Conservation (phyloP, 2,888 invertebrate species). For the Ligdia adustata region DNA sequence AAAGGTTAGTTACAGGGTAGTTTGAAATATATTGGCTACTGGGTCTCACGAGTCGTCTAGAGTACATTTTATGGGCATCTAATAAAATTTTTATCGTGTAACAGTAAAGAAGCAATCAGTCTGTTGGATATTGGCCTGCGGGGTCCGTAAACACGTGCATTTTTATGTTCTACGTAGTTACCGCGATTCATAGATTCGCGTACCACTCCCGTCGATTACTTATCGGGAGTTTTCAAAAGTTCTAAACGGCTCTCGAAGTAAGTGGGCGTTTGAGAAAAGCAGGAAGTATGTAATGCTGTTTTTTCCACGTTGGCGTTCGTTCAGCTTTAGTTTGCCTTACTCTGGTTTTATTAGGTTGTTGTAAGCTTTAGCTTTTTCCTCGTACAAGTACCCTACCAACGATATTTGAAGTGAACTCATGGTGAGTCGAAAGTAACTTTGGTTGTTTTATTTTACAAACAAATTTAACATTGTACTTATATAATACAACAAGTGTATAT, state of each 20-base stretch:
- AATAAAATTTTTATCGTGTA: constrained; percentile 83
- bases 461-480: too few species aligned
- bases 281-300: constrained; percentile 3
- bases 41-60: constrained; percentile 73
- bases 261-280: constrained; percentile 1
- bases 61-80: constrained; percentile 79
- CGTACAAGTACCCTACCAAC: too few species aligned
- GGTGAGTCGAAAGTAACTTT: too few species aligned
- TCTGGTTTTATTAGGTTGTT: too few species aligned
- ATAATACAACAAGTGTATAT: too few species aligned
- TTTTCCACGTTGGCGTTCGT: constrained; percentile 6
- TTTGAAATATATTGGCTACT: constrained; percentile 80
- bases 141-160: constrained; percentile 81
- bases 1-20: constrained; percentile 76
- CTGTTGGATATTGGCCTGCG: constrained; percentile 78
- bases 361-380: too few species aligned
- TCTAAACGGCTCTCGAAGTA: constrained; percentile 11
- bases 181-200: constrained; percentile 59
- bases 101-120: constrained; percentile 84
- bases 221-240: constrained; percentile 25
- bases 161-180: constrained; percentile 72
- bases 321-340: constrained; percentile 9
- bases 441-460: neutral
- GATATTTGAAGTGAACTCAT: too few species aligned
- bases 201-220: constrained; percentile 52